A percentile compares a stretch with the other conserved stretches of the same genome.
Conservation (phyloP, 2,113 vertebrate genomes). For the Apodemus sylvaticus region DNA sequence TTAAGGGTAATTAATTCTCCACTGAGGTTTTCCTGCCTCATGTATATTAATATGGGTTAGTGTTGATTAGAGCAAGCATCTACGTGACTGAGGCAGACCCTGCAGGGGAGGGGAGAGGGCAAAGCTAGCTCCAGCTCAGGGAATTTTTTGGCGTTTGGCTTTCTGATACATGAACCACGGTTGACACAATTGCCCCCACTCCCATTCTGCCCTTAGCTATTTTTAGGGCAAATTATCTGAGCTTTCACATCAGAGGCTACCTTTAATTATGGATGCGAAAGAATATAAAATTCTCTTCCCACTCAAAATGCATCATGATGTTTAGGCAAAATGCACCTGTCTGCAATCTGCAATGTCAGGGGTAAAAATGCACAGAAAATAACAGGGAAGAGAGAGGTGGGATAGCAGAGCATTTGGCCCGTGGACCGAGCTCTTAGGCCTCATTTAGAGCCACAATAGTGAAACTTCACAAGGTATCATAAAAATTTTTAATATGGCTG, state of each 20-base stretch:
- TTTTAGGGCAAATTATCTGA: conserved; percentile 59
- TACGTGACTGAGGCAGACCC: too few species aligned
- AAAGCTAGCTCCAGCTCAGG: background rate
- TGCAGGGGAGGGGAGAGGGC: background rate
- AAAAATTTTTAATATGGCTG: background rate
- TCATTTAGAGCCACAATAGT: conserved; percentile 25
- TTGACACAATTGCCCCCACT: background rate
- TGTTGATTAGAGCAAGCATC: background rate
- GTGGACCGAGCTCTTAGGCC: conserved; percentile 4
- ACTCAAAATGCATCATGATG: conserved; percentile 5
- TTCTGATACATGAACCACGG: conserved; percentile 6
- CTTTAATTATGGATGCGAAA: conserved; percentile 40
- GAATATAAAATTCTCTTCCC: conserved; percentile 17
- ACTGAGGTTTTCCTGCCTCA: background rate
- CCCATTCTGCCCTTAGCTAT: conserved; percentile 38
- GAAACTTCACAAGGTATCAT: conserved; percentile 44
- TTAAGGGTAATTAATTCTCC: background rate
- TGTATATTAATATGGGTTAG: background rate
- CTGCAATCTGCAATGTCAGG: background rate
- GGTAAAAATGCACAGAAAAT: background rate
- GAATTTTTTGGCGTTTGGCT: background rate
- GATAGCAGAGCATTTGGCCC: background rate
- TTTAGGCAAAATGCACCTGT: background rate
- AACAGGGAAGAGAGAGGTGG: background rate
- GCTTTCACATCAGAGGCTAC: conserved; percentile 55